Percentiles rank a stretch among this genome's conserved stretches.
phyloP scores from a whole-genome alignment of 2,888 invertebrate species.

The Netelia inedita region DNA sequence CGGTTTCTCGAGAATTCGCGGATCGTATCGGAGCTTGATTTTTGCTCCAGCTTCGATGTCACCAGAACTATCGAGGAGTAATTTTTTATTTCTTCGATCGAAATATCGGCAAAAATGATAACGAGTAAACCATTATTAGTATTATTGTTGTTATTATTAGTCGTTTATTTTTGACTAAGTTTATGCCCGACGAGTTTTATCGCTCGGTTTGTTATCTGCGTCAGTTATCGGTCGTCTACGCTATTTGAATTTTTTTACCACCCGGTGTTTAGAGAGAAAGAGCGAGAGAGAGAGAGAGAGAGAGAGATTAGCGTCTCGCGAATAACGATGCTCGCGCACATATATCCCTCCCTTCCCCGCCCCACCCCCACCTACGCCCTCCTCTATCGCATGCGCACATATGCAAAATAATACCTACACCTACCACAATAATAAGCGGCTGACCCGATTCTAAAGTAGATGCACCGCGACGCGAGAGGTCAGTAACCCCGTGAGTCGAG shows the following conservation, averaged over 20 bases:
- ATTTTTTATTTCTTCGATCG: no score
- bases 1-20: constrained; percentile 80
- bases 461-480: constrained; percentile 80
- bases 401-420: constrained; percentile 74
- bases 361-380: no score
- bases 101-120: no score
- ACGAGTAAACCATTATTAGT: no score
- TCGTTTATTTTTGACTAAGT: background rate
- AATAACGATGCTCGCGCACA: constrained; percentile 42
- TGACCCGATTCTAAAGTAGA: constrained; percentile 85
- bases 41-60: constrained; percentile 71
- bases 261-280: constrained; percentile 50
- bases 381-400: constrained; percentile 12
- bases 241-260: constrained; percentile 43
- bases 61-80: background rate
- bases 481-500: constrained; percentile 80
- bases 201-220: constrained; percentile 15
- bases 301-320: constrained; percentile 50
- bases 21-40: constrained; percentile 75
- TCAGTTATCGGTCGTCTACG: constrained; percentile 17
- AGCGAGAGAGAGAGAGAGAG: no score
- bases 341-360: background rate
- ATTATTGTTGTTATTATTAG: background rate
- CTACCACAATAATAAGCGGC: constrained; percentile 84
- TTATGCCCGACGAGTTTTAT: constrained; percentile 15